These are phyloP conservation scores for Phalacrocorax aristotelis DNA, from an alignment of 2,113 vertebrate genomes.

Conservation along the genomic window DNA sequence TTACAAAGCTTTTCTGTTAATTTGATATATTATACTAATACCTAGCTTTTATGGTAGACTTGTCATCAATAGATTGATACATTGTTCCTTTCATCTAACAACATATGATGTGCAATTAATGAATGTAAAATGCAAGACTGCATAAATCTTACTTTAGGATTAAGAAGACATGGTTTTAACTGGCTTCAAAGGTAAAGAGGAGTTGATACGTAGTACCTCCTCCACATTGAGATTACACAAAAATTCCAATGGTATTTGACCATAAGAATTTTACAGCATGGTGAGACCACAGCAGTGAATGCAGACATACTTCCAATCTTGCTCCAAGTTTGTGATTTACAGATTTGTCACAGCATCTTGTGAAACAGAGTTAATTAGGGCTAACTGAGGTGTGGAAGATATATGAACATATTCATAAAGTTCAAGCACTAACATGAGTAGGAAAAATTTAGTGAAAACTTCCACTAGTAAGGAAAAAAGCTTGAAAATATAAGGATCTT, in stretches of 20 bases:
- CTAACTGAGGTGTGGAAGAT: neutral
- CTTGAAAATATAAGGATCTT: neutral
- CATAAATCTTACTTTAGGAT: neutral
- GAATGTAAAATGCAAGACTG: neutral
- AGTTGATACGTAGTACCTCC: neutral
- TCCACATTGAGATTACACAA: neutral
- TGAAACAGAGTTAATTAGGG: neutral
- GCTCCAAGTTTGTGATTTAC: neutral
- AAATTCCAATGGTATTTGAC: neutral
- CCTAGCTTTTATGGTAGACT: neutral
- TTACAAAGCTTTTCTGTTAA: neutral
- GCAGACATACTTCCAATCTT: neutral
- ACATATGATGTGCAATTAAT: neutral
- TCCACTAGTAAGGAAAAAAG: neutral
- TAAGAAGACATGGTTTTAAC: neutral
- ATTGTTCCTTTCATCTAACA: neutral
- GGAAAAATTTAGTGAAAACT: neutral
- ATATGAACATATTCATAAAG: neutral
- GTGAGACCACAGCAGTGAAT: neutral
- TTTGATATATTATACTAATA: neutral
- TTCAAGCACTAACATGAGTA: fast-evolving
- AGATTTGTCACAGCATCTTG: neutral
- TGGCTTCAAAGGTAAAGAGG: neutral
- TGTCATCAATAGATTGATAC: neutral
- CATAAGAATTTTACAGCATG: fast-evolving